Percentiles rank a stretch among this genome's conserved stretches.
Conservation (phyloP, 2,888 invertebrate genomes). For the Seira musarum region DNA sequence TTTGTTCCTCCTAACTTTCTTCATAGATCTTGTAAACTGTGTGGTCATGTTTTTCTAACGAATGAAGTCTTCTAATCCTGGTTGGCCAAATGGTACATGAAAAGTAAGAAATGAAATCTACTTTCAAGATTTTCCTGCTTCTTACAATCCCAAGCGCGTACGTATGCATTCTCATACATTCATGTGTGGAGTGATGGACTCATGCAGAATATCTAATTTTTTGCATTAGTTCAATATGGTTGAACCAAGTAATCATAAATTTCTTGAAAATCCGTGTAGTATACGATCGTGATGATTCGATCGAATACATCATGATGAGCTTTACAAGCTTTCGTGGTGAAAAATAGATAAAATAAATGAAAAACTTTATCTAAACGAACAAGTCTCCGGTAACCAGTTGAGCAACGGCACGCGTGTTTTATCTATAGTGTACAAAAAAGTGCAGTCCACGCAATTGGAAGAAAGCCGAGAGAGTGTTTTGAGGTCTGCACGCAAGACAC, state of each 20-base stretch:
- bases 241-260: conserved; percentile 10
- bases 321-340: not conserved
- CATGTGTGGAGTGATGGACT: too few species aligned
- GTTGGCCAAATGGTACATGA: not conserved
- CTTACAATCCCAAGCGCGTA: too few species aligned
- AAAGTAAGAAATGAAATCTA: not conserved
- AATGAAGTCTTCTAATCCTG: not conserved
- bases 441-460: conserved; percentile 39
- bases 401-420: not conserved
- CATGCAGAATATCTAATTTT: not conserved
- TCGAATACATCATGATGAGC: not conserved
- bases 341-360: conserved; percentile 30
- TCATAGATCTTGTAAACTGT: conserved; percentile 11
- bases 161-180: too few species aligned
- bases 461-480: conserved; percentile 14
- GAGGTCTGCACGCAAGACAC: not conserved
- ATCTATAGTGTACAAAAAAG: not conserved
- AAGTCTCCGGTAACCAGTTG: not conserved
- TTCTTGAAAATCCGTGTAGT: not conserved
- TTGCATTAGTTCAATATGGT: not conserved
- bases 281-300: not conserved
- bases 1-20: conserved; percentile 14
- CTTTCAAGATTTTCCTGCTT: not conserved
- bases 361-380: conserved; percentile 34
- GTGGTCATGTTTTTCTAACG: conserved; percentile 8